These are phyloP conservation scores for Harpalus rufipes DNA, from an alignment of 2,888 invertebrate genomes.

Conservation along the genomic window DNA sequence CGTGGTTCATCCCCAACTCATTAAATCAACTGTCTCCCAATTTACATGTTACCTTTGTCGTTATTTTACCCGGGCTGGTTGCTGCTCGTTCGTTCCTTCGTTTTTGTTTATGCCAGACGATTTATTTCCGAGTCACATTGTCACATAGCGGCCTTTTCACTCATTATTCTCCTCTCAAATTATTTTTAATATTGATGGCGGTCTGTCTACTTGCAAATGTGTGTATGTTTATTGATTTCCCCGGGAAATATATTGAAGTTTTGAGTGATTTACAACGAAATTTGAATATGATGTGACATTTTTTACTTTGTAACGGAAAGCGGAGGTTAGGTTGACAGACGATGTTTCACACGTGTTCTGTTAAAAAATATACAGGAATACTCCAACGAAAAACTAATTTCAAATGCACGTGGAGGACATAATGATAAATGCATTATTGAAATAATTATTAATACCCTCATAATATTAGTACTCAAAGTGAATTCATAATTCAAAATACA, in stretches of 20 bases:
- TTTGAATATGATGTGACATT: conserved; percentile 22
- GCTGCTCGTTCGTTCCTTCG: conserved; percentile 1
- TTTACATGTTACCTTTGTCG: conserved; percentile 74
- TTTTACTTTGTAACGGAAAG: conserved; percentile 22
- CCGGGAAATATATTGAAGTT: conserved; percentile 21
- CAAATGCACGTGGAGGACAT: neutral
- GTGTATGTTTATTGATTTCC: conserved; percentile 60
- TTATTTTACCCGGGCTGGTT: conserved; percentile 71
- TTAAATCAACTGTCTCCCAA: conserved; percentile 74
- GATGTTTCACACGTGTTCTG: conserved; percentile 27
- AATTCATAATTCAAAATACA: conserved; percentile 31
- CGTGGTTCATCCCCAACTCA: conserved; percentile 74
- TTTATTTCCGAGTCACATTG: conserved; percentile 73
- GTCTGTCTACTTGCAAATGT: conserved; percentile 69
- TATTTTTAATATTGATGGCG: conserved; percentile 74
- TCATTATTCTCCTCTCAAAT: conserved; percentile 72
- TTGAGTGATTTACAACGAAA: conserved; percentile 44
- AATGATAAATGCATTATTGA: conserved; percentile 19
- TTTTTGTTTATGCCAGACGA: conserved; percentile 72
- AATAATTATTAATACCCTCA: conserved; percentile 30
- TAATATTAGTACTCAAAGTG: conserved; percentile 5
- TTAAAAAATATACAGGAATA: neutral
- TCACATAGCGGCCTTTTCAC: conserved; percentile 72
- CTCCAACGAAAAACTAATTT: neutral
- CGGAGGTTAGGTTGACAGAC: neutral